These are phyloP conservation scores for Amphibalanus amphitrite DNA, from an alignment of 1,140 invertebrate species.

Conservation along the genomic window DNA sequence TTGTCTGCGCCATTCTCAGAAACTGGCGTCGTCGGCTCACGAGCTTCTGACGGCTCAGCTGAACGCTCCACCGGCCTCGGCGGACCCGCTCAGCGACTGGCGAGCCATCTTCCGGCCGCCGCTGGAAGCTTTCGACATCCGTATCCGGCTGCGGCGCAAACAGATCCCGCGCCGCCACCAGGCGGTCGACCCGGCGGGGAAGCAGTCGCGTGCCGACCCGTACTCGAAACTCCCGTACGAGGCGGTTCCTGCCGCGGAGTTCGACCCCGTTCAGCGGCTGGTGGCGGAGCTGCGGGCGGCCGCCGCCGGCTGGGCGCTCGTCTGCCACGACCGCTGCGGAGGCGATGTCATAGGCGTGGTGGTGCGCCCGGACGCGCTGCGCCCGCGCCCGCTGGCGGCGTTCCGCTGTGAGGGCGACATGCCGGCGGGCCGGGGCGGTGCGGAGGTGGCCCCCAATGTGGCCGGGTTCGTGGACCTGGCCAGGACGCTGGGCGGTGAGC, in stretches of 20 bases:
- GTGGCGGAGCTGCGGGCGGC: conserved; percentile 1
- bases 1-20: neutral
- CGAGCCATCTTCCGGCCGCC: neutral
- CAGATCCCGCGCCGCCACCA: neutral
- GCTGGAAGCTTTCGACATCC: neutral
- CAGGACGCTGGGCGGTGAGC: neutral
- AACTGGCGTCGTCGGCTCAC: neutral
- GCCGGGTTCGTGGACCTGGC: neutral
- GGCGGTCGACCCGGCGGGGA: neutral
- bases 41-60: neutral
- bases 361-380: neutral
- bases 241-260: neutral
- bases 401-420: neutral
- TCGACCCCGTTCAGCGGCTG: conserved; percentile 22
- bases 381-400: neutral
- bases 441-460: neutral
- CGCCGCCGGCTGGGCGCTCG: neutral
- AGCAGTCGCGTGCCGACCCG: neutral
- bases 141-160: neutral
- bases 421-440: neutral
- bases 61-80: neutral
- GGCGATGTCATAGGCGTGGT: neutral
- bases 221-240: neutral
- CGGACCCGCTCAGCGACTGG: neutral
- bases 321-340: neutral